These are phyloP conservation scores for Esox masquinongy DNA, from an alignment of 2,797 vertebrate species.

Conservation along the genomic window DNA sequence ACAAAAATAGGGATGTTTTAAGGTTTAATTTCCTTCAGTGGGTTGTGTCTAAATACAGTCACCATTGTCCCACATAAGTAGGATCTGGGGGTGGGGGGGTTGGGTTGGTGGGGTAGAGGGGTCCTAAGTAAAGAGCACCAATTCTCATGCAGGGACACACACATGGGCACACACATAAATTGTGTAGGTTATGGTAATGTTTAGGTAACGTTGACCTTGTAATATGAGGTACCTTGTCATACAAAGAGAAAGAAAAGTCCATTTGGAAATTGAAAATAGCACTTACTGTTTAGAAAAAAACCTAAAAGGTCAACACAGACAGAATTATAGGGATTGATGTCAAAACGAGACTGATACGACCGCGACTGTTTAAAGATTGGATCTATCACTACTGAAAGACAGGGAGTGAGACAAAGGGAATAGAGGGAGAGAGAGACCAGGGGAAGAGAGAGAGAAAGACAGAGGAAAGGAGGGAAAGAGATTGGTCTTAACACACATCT, in stretches of 20 bases:
- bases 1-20: slow-evolving; percentile 57
- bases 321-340: slow-evolving; percentile 55
- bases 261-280: neutral
- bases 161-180: neutral
- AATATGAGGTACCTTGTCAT: neutral
- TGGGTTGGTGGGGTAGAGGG: too few species aligned
- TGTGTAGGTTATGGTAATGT: neutral
- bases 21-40: slow-evolving; percentile 66
- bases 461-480: slow-evolving; percentile 20
- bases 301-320: slow-evolving; percentile 41
- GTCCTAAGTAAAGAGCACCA: too few species aligned
- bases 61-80: too few species aligned
- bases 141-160: slow-evolving; percentile 3
- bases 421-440: slow-evolving; percentile 23
- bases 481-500: neutral
- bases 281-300: slow-evolving; percentile 33
- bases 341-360: slow-evolving; percentile 61
- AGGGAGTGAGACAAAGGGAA: slow-evolving; percentile 19
- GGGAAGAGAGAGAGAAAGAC: slow-evolving; percentile 21
- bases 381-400: slow-evolving; percentile 48
- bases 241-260: slow-evolving; percentile 7
- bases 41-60: slow-evolving; percentile 56
- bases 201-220: neutral
- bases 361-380: slow-evolving; percentile 49
- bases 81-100: too few species aligned